Percentiles rank a stretch among this genome's conserved stretches.
Conservation (phyloP, 2,797 vertebrate species). For the Falco berigora region DNA sequence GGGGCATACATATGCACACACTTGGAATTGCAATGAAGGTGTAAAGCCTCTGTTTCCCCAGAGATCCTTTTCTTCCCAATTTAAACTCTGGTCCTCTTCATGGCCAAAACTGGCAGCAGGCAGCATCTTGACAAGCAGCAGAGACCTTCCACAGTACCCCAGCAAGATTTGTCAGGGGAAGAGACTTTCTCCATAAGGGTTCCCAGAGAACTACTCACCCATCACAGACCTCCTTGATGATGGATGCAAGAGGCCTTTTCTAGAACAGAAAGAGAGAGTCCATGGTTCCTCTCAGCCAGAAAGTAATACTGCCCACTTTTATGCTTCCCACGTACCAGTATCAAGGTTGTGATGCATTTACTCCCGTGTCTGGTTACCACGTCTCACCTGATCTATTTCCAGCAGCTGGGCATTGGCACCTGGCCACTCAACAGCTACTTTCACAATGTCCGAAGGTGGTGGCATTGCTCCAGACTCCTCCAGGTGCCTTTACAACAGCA, state of each 20-base stretch:
- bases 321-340: neutral
- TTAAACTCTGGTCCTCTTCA: neutral
- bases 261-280: slow-evolving; percentile 58
- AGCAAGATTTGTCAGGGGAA: neutral
- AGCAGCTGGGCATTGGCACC: slow-evolving; percentile 96
- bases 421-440: slow-evolving; percentile 98
- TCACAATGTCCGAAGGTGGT: slow-evolving; percentile 93
- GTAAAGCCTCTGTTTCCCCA: neutral
- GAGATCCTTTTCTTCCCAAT: neutral
- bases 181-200: neutral
- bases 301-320: neutral
- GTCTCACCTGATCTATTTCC: slow-evolving; percentile 92
- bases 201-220: slow-evolving; percentile 80
- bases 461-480: slow-evolving; percentile 70
- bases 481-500: neutral
- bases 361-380: neutral
- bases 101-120: neutral
- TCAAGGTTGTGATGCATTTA: neutral
- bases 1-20: neutral
- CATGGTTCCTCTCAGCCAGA: neutral
- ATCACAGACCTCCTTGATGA: slow-evolving; percentile 96
- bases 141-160: neutral
- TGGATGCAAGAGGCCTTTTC: slow-evolving; percentile 94
- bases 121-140: neutral
- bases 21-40: neutral